Conservation (phyloP, 2,113 vertebrate species). For the Hemiscyllium ocellatum region DNA sequence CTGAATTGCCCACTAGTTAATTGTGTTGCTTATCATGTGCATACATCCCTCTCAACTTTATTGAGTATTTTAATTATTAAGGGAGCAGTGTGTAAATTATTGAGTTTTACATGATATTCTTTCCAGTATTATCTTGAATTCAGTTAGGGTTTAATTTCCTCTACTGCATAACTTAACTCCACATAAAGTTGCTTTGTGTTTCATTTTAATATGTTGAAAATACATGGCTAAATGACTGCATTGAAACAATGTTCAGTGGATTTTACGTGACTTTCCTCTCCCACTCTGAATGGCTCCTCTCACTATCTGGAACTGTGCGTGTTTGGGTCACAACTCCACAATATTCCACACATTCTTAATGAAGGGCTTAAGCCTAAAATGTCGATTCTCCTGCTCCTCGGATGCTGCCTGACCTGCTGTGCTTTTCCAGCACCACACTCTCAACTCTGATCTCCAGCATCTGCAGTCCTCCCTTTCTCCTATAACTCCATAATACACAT, state of each 20-base stretch:
- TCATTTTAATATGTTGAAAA: not conserved
- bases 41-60: not conserved
- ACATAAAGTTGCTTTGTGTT: not conserved
- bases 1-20: not conserved
- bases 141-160: not conserved
- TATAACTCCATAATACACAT: no score
- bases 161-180: not conserved
- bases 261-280: not conserved
- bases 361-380: no score
- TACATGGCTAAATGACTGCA: not conserved
- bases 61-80: not conserved
- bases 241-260: not conserved
- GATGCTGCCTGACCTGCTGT: no score
- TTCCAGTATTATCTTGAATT: not conserved
- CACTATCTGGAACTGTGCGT: no score
- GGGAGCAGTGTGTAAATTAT: not conserved
- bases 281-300: no score
- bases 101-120: not conserved
- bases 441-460: no score
- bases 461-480: no score
- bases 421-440: no score
- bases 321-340: no score
- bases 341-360: no score
- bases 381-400: no score
- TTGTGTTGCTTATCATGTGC: not conserved